phyloP scores from a whole-genome alignment of 2,797 vertebrate species.

The Squalus acanthias region DNA sequence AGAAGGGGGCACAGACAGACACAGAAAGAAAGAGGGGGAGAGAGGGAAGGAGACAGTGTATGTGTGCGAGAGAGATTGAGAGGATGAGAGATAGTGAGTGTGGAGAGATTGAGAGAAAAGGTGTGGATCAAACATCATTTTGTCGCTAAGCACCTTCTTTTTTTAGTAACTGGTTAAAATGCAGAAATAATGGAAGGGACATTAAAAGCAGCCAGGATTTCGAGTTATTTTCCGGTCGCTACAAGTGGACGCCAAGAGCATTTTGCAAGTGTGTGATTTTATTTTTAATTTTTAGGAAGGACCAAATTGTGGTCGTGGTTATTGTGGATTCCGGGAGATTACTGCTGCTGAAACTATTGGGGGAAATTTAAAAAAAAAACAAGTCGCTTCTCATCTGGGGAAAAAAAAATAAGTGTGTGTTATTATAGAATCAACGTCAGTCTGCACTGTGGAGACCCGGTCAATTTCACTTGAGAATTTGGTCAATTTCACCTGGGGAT shows the following conservation, averaged over 20 bases:
- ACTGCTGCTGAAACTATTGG: slow-evolving; percentile 33
- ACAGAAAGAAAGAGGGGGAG: slow-evolving; percentile 48
- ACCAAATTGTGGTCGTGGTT: slow-evolving; percentile 43
- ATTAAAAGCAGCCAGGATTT: slow-evolving; percentile 20
- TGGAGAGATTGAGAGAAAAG: slow-evolving; percentile 41
- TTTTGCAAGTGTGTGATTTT: slow-evolving; percentile 53
- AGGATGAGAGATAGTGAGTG: slow-evolving; percentile 45
- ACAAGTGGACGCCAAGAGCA: slow-evolving; percentile 49
- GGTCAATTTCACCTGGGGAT: slow-evolving; percentile 30
- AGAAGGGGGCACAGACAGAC: slow-evolving; percentile 44
- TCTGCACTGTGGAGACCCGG: slow-evolving; percentile 7
- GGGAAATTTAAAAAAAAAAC: neutral
- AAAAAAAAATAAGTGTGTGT: neutral
- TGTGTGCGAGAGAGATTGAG: slow-evolving; percentile 38
- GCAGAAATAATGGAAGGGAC: slow-evolving; percentile 35
- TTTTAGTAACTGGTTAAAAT: slow-evolving; percentile 42
- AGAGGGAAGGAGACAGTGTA: slow-evolving; percentile 45
- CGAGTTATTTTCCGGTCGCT: slow-evolving; percentile 49
- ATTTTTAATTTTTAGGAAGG: slow-evolving; percentile 54
- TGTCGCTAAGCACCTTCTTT: slow-evolving; percentile 20
- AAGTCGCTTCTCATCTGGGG: neutral
- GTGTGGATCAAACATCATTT: slow-evolving; percentile 37
- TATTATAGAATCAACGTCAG: neutral
- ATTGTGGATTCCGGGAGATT: slow-evolving; percentile 30
- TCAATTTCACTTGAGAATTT: slow-evolving; percentile 37